These are phyloP conservation scores for Chelonia mydas DNA, from an alignment of 2,797 vertebrate species.

Conservation along the genomic window DNA sequence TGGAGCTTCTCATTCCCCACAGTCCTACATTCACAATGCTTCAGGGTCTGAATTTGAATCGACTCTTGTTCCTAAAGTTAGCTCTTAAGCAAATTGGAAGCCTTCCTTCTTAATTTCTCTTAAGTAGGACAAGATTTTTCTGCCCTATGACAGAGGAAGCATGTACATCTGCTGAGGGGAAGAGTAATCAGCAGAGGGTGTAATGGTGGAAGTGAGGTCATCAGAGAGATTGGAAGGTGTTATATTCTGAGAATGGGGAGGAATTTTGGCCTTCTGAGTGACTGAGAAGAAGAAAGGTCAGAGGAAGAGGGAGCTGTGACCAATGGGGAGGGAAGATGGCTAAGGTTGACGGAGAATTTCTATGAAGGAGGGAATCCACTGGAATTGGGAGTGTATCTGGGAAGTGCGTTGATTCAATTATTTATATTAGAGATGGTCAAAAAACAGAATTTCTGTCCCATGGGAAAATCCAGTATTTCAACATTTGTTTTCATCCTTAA, in stretches of 20 bases:
- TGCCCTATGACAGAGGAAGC: neutral
- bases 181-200: neutral
- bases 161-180: fast-evolving
- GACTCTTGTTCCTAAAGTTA: neutral
- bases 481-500: neutral
- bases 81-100: neutral
- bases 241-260: neutral
- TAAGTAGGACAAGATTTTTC: neutral
- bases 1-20: neutral
- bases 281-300: neutral
- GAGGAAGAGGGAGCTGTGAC: neutral
- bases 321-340: neutral
- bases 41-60: neutral
- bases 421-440: neutral
- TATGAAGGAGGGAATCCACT: neutral
- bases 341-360: neutral
- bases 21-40: neutral
- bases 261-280: neutral
- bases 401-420: neutral
- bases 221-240: neutral
- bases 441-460: neutral
- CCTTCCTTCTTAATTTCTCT: neutral
- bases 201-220: neutral
- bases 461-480: neutral
- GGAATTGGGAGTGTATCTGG: neutral